Evolutionary conservation across 2,797 vertebrate species (phyloP).

Genomic region (Pagetopsis macropterus): DNA sequence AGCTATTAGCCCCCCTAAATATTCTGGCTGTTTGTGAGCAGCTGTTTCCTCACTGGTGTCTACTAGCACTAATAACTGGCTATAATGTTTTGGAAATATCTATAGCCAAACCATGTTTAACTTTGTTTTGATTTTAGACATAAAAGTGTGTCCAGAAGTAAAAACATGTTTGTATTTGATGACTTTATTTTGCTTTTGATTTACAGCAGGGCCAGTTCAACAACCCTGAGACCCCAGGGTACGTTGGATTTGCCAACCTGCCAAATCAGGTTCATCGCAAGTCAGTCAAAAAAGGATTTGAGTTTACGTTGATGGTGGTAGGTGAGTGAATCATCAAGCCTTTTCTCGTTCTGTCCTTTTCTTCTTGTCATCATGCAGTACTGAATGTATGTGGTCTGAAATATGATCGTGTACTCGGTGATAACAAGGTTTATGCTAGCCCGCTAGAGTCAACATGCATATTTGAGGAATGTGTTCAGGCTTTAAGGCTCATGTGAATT

Average conservation of each 20-base stretch:
- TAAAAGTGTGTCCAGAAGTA: not conserved
- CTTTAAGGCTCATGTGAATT: slow-evolving; percentile 8
- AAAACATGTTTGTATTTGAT: not conserved
- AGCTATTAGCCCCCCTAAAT: slow-evolving; percentile 13
- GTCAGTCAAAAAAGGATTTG: slow-evolving; percentile 98
- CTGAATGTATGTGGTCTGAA: slow-evolving; percentile 19
- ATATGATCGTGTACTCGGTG: slow-evolving; percentile 23
- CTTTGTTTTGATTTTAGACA: slow-evolving; percentile 6
- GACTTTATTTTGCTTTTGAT: not conserved
- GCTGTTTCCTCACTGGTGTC: slow-evolving; percentile 25
- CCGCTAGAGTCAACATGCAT: slow-evolving; percentile 1
- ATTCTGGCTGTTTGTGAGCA: slow-evolving; percentile 24
- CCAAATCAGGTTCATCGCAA: slow-evolving; percentile 99
- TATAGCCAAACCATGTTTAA: slow-evolving; percentile 3
- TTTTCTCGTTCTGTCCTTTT: not conserved
- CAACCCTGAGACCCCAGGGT: slow-evolving; percentile 97
- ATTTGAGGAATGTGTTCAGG: slow-evolving; percentile 39
- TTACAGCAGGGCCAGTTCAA: slow-evolving; percentile 89
- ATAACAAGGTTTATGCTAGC: slow-evolving; percentile 20
- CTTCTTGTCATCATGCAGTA: not conserved
- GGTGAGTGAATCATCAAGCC: slow-evolving; percentile 84
- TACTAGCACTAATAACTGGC: not conserved
- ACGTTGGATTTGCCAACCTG: slow-evolving; percentile 97
- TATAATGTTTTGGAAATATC: slow-evolving; percentile 17
- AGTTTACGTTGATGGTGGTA: slow-evolving; percentile 99